Evolutionary conservation across 2,888 invertebrate genomes (phyloP), one percentile per base, ranked within the genome.

Genomic region (Hemicrepidius hirtus): DNA sequence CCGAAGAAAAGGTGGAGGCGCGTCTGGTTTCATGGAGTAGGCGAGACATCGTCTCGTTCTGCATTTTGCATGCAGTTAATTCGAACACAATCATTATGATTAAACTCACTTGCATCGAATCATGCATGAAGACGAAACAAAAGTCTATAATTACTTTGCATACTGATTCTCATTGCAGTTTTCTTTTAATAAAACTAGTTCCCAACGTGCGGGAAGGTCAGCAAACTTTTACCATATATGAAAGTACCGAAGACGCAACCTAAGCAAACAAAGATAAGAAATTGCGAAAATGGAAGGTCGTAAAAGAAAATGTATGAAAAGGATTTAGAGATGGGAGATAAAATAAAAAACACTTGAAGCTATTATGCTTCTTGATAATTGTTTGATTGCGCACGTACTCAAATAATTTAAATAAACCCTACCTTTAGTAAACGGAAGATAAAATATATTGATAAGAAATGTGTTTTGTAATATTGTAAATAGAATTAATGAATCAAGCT

Each of bases 111-210:
- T 16, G 55, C 13, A 66, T 53, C 53, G 28, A 62, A 68, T 32
- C 55, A 35, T 16, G 55, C 32, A 55, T 32, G 50, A 41, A 53
- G 21, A 62, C 53, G n/a, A 59, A 62, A 68, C 40, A 24, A 50
- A 37, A 50, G 16, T 41, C 49, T 62, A 53, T 68, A 68, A 68
- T 68, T 68, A 68, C 62, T 53, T 68, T 62, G 41, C 24, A 62
- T 62, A 62, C 41, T 32, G 55, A 55, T 55, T 28, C n/a, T 13
- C 32, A 55, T 55, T 55, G 50, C 41, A 41, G 24, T 41, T 68
- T 62, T 49, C 28, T 65, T 55, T 20, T 9, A 21, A 32, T 28
- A 66, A 55, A 68, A 68, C 68, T 53, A 12, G 68, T 62, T 68
- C 49, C 62, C 13, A 68, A 28, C 55, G 40, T 20, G 50, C 50